Evolutionary conservation across 1,140 invertebrate genomes (phyloP).

Genomic region (Samia ricini): DNA sequence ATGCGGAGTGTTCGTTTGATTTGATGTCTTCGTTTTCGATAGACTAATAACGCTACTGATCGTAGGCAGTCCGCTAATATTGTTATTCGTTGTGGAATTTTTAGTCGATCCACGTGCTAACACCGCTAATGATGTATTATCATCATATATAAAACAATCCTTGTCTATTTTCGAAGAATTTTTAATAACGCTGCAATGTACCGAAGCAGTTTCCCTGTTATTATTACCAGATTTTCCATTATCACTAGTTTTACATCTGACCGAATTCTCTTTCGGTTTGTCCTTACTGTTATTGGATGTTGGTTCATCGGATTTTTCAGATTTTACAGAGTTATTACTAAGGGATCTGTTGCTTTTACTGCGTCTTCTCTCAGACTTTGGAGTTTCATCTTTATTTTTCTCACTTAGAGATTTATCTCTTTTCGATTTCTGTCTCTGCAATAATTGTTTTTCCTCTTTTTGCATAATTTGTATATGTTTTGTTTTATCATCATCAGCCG

Average conservation of each 20-base stretch:
- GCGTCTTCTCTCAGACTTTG: conserved; percentile 34
- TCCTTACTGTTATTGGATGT: conserved; percentile 15
- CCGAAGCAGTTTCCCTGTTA: background rate
- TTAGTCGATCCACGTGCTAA: conserved; percentile 31
- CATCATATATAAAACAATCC: conserved; percentile 39
- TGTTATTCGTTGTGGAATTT: conserved; percentile 8
- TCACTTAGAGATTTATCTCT: conserved; percentile 30
- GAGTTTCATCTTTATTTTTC: conserved; percentile 31
- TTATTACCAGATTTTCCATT: conserved; percentile 3
- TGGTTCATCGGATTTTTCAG: conserved; percentile 11
- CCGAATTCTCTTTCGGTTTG: conserved; percentile 21
- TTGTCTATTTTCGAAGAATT: conserved; percentile 27
- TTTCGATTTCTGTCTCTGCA: conserved; percentile 30
- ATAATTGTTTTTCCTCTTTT: conserved; percentile 30
- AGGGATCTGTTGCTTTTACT: conserved; percentile 45
- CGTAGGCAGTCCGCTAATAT: conserved; percentile 43
- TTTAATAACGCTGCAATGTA: background rate
- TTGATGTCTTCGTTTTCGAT: conserved; percentile 30
- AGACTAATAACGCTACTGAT: conserved; percentile 56
- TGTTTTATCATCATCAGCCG: conserved; percentile 6
- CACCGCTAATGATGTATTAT: conserved; percentile 48
- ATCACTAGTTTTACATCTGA: conserved; percentile 22
- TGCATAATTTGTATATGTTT: conserved; percentile 8
- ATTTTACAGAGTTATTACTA: conserved; percentile 16
- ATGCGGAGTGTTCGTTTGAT: conserved; percentile 18